A percentile compares a stretch with the other conserved stretches of the same genome.
These are phyloP conservation scores for Rotaria socialis DNA, from an alignment of 2,888 invertebrate genomes.

Conservation along the genomic window DNA sequence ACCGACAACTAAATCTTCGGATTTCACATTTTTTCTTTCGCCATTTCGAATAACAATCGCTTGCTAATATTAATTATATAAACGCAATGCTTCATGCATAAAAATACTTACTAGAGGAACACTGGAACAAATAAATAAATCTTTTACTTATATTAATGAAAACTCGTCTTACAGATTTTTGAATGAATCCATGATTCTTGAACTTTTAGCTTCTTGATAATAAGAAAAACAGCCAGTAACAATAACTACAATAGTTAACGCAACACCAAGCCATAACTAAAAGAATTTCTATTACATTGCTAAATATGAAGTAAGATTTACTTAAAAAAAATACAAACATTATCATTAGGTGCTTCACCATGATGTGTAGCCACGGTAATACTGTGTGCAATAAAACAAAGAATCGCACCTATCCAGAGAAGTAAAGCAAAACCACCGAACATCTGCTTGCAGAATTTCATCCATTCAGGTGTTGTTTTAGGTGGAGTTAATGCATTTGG, in stretches of 20 bases:
- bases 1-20: slow-evolving; percentile 47
- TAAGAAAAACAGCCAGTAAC: slow-evolving; percentile 97
- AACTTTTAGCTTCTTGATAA: slow-evolving; percentile 92
- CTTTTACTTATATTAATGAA: too few species aligned
- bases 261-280: slow-evolving; percentile 79
- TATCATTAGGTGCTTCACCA: slow-evolving; percentile 52
- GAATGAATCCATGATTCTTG: slow-evolving; percentile 97
- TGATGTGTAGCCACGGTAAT: slow-evolving; percentile 48
- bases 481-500: too few species aligned
- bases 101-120: slow-evolving; percentile 25
- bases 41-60: slow-evolving; percentile 50
- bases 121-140: too few species aligned
- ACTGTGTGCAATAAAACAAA: slow-evolving; percentile 53
- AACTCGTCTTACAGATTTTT: slow-evolving; percentile 77
- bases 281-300: too few species aligned
- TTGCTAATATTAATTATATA: slow-evolving; percentile 46
- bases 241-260: slow-evolving; percentile 90
- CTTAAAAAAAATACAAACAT: slow-evolving; percentile 38
- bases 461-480: slow-evolving; percentile 60
- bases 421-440: slow-evolving; percentile 90
- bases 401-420: slow-evolving; percentile 88
- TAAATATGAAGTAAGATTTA: too few species aligned
- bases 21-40: slow-evolving; percentile 40
- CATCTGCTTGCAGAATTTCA: slow-evolving; percentile 96
- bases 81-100: neutral